Evolutionary conservation across 2,113 vertebrate species (phyloP), one percentile per base, ranked within the genome.

Genomic region (Nematolebias whitei): DNA sequence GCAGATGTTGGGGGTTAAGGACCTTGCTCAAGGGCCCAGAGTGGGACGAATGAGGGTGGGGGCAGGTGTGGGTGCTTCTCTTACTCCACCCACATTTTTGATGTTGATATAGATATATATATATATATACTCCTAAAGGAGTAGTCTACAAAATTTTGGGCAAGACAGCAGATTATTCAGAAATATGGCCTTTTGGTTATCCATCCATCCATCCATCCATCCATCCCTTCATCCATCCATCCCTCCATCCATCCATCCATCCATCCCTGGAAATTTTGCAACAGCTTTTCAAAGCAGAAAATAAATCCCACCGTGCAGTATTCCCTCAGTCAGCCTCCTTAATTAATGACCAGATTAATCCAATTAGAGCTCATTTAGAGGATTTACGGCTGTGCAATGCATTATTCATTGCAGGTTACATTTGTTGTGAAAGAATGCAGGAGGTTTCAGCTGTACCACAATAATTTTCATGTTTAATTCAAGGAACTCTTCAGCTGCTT

Each of bases 311-410:
- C 15, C 4, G 0, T 16, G 45, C n/a, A n/a, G 18, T 72, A 57
- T 78, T 81, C 23, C 48, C 40, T 80, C 35, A 69, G 61, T 83
- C 75, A 63, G 13, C 19, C n/a, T n/a, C 39, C 44, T 68, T 74
- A 81, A 85, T 85, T 84, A 84, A 84, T 81, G 68, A 76, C 63
- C 63, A 74, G 77, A 88, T 88, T 65, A 80, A 79, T 85, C 44
- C 66, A 82, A 80, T 90, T 77, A 82, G 39, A 44, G 24, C 41
- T 49, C 45, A 53, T 8, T n/a, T 74, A 84, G 72, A 75, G 56
- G 56, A 82, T 89, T 85, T 55, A 76, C 82, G 54, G 60, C 8
- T 1, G 41, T 49, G 60, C 78, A 51, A 78, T 86, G 54, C 67
- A 87, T 76, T 38, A 73, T 77, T 72, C 68, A 84, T 82, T 26